Evolutionary conservation across 1,140 invertebrate genomes (phyloP).

Genomic region (Habropoda laboriosa): DNA sequence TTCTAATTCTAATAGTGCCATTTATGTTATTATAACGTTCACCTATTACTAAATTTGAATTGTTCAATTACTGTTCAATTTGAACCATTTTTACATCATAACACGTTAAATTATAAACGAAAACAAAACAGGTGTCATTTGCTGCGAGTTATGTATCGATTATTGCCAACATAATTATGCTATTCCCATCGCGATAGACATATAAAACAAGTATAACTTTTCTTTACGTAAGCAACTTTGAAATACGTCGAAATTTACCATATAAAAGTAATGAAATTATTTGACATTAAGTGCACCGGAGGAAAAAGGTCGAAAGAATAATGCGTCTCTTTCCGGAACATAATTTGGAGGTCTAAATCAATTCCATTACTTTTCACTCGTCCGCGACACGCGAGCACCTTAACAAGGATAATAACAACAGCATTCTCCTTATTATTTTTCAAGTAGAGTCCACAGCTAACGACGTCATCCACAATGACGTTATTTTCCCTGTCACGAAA

Average conservation of each 20-base stretch:
- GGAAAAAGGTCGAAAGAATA: slow-evolving; percentile 20
- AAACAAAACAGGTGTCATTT: background rate
- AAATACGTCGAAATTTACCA: too few species aligned
- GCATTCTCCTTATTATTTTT: slow-evolving; percentile 2
- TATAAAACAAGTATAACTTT: background rate
- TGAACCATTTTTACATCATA: background rate
- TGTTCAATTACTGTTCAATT: background rate
- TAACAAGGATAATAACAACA: background rate
- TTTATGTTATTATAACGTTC: background rate
- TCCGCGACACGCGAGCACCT: background rate
- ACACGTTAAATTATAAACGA: background rate
- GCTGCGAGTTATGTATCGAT: background rate
- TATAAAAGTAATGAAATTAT: background rate
- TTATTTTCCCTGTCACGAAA: background rate
- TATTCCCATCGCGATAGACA: too few species aligned
- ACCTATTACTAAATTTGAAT: background rate
- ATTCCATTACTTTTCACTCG: slow-evolving; percentile 38
- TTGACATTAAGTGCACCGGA: background rate
- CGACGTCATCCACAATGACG: background rate
- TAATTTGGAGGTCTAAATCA: slow-evolving; percentile 30
- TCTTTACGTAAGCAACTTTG: background rate
- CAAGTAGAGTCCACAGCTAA: background rate
- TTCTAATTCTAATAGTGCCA: background rate
- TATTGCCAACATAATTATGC: background rate
- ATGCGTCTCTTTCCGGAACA: background rate